Base-by-base conservation (phyloP, 1,140 invertebrate genomes). In the Trichonephila clavata region DNA sequence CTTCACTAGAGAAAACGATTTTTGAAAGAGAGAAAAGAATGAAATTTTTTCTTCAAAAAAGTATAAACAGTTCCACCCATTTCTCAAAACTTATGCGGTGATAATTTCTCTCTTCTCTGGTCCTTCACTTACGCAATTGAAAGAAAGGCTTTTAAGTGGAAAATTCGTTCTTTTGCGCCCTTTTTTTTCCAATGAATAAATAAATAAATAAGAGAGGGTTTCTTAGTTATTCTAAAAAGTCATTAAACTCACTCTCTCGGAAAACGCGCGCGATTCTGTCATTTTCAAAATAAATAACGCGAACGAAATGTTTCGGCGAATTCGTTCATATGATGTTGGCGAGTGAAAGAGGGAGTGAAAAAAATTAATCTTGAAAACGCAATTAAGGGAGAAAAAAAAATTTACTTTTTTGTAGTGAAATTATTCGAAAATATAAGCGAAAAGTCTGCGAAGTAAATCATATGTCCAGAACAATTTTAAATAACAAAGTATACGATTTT, bases 31-130 rank as follows among this genome's bases (percentile, higher is more conserved):
- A 84, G 83, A 24, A n/a, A 59, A 57, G 80, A 84, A 59, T 84
- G 43, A 83, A 83, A 21, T 84, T 84, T 84, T 84, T 32, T 7
- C 6, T 0, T 63, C 6, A 21, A 27, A 84, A 57, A 59, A 59
- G 50, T 57, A 84, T 84, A 84, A 60, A 84, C 50, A 84, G 50
- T 84, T 84, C 83, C 83, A 59, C 81, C 20, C 83, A 18, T 18
- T 50, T 2, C 16, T 20, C 13, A 39, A 32, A 77, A 77, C 14
- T 32, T 39, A 18, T 20, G 71, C 71, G 6, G 71, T 39, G 14
- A 32, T 77, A 57, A 84, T 59, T 60, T 84, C 43, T 18, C 43
- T 84, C 21, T 16, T 7, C 21, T 57, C n/a, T 20, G 14, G 21
- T 27, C 59, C 24, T 6, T 50, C 7, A 20, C 39, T 50, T 50